These are phyloP conservation scores for Hydropsyche betteni DNA, from an alignment of 2,888 invertebrate genomes.

Conservation along the genomic window DNA sequence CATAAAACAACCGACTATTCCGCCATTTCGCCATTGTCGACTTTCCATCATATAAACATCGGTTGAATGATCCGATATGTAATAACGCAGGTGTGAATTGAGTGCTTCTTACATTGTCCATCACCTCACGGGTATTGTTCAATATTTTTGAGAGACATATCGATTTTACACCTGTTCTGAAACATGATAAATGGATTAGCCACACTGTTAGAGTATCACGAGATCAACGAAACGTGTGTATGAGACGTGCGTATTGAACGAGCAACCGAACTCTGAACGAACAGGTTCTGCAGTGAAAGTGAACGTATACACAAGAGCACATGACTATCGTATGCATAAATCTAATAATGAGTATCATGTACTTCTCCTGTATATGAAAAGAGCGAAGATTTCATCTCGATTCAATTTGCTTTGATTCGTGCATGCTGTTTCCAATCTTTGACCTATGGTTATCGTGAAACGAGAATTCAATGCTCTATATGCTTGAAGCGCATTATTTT, in stretches of 20 bases:
- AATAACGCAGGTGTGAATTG: background rate
- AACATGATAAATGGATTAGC: too few relatives aligned
- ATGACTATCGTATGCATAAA: slow-evolving; percentile 27
- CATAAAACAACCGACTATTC: too few relatives aligned
- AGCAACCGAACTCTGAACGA: background rate
- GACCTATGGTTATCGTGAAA: background rate
- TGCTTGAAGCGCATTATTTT: too few relatives aligned
- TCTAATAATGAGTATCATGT: background rate
- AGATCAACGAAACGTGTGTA: too few relatives aligned
- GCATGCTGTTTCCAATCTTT: background rate
- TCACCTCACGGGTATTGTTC: background rate
- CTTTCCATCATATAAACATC: too few relatives aligned
- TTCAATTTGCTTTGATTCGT: background rate
- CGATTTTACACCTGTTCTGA: too few relatives aligned
- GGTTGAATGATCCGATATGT: too few relatives aligned
- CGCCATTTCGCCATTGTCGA: too few relatives aligned
- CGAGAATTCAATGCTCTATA: too few relatives aligned
- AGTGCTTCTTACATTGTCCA: background rate
- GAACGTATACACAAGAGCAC: slow-evolving; percentile 29
- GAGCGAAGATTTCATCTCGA: background rate
- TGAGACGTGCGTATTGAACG: too few relatives aligned
- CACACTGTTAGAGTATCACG: too few relatives aligned
- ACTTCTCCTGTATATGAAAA: background rate
- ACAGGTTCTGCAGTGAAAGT: slow-evolving; percentile 40
- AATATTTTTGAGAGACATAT: too few relatives aligned